phyloP scores from a whole-genome alignment of 2,113 vertebrate species.

The Ailurus styani region DNA sequence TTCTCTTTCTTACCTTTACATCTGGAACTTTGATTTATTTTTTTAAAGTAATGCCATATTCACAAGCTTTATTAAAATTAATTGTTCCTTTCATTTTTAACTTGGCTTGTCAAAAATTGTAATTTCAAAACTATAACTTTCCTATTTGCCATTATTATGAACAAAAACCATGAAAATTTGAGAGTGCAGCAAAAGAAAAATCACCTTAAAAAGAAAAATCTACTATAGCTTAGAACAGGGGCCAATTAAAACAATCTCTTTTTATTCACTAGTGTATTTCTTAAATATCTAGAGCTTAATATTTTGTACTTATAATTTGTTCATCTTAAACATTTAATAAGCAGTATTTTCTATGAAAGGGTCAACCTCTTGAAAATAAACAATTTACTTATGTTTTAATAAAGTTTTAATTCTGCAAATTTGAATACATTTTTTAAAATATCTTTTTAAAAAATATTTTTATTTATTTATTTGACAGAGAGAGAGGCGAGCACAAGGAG shows the following conservation, averaged over 20 bases:
- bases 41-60: neutral
- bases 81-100: constrained; percentile 18
- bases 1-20: neutral
- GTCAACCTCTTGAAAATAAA: neutral
- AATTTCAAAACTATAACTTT: neutral
- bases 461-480: too few relatives aligned
- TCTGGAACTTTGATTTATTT: neutral
- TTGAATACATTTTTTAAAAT: neutral
- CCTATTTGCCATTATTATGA: neutral
- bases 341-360: neutral
- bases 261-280: neutral
- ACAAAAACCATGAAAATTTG: neutral
- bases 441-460: too few relatives aligned
- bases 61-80: constrained; percentile 20
- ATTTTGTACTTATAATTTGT: neutral
- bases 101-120: neutral
- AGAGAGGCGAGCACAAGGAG: too few relatives aligned
- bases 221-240: neutral
- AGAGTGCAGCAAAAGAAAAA: neutral
- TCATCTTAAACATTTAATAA: neutral
- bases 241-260: neutral
- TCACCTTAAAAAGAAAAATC: neutral
- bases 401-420: neutral
- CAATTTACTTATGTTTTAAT: neutral
- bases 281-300: neutral